These are phyloP conservation scores for Biston betularia DNA, from an alignment of 2,888 invertebrate genomes.

Conservation along the genomic window DNA sequence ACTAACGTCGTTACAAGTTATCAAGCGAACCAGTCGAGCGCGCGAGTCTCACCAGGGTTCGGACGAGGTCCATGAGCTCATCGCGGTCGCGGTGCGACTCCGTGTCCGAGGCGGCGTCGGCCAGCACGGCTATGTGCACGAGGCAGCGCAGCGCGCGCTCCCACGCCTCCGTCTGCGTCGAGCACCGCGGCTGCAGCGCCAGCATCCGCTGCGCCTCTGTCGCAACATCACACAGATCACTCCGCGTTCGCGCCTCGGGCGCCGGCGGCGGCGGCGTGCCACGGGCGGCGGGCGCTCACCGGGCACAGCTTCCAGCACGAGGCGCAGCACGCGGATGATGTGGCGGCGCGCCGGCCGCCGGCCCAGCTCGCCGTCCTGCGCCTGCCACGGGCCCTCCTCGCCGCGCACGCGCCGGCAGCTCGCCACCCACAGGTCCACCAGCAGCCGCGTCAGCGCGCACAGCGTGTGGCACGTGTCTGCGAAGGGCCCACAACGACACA, in stretches of 20 bases:
- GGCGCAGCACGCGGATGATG: constrained; percentile 55
- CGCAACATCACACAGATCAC: background rate
- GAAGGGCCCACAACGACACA: background rate
- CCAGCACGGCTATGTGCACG: constrained; percentile 5
- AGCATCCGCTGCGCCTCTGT: constrained; percentile 89
- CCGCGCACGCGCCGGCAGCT: constrained; percentile 52
- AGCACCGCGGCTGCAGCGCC: constrained; percentile 49
- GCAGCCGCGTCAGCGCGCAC: constrained; percentile 93
- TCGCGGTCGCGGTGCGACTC: constrained; percentile 85
- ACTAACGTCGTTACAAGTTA: too few species aligned
- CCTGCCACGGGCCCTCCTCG: constrained; percentile 53
- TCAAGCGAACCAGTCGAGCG: too few species aligned
- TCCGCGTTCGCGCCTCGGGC: too few species aligned
- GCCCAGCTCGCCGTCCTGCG: constrained; percentile 59
- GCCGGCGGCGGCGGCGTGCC: too few species aligned
- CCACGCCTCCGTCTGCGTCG: constrained; percentile 73
- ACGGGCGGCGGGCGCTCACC: constrained; percentile 29
- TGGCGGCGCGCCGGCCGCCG: constrained; percentile 79
- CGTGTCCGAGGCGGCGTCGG: constrained; percentile 50
- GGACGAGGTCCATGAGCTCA: background rate
- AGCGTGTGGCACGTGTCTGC: constrained; percentile 94
- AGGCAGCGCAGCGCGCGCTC: constrained; percentile 77
- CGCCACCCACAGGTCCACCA: constrained; percentile 87
- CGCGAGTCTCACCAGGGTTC: too few species aligned
- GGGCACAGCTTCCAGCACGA: constrained; percentile 89